Conservation (phyloP, 1,140 invertebrate genomes). For the Zaprionus vittiger region DNA sequence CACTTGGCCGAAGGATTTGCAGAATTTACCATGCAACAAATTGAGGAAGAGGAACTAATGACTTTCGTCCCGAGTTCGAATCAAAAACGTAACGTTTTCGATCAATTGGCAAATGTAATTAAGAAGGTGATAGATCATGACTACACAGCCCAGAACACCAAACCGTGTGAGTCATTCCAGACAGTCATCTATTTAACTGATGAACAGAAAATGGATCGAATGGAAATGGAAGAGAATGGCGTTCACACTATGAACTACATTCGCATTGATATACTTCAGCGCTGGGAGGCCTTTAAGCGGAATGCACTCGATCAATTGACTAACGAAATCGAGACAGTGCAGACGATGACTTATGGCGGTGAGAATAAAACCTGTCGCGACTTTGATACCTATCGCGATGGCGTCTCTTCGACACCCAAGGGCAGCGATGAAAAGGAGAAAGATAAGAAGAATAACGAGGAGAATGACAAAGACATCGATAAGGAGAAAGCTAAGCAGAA, state of each 20-base stretch:
- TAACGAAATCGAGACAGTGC: conserved; percentile 64
- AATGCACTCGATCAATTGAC: conserved; percentile 61
- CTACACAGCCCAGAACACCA: too few species aligned
- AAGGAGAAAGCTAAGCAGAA: too few species aligned
- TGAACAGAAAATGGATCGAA: conserved; percentile 19
- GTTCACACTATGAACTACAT: conserved; percentile 56
- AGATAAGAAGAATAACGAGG: background rate
- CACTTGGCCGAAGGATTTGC: conserved; percentile 52
- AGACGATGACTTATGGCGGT: conserved; percentile 42
- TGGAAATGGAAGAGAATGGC: conserved; percentile 29
- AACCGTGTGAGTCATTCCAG: background rate
- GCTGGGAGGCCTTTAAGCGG: conserved; percentile 65
- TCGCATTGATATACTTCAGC: conserved; percentile 43
- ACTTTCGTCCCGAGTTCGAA: conserved; percentile 10
- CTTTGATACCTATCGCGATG: conserved; percentile 30
- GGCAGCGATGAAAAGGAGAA: conserved; percentile 6
- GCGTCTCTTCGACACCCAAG: conserved; percentile 59
- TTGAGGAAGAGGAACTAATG: conserved; percentile 47
- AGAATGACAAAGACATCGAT: background rate
- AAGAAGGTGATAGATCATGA: conserved; percentile 23
- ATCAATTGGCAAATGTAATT: conserved; percentile 51
- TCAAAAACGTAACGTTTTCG: conserved; percentile 49
- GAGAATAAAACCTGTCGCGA: conserved; percentile 20
- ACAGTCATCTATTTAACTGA: conserved; percentile 21
- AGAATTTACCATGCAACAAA: conserved; percentile 55